Percentiles rank a stretch among this genome's conserved stretches.
Conservation (phyloP, 2,797 vertebrate genomes). For the Tolypeutes matacus region DNA sequence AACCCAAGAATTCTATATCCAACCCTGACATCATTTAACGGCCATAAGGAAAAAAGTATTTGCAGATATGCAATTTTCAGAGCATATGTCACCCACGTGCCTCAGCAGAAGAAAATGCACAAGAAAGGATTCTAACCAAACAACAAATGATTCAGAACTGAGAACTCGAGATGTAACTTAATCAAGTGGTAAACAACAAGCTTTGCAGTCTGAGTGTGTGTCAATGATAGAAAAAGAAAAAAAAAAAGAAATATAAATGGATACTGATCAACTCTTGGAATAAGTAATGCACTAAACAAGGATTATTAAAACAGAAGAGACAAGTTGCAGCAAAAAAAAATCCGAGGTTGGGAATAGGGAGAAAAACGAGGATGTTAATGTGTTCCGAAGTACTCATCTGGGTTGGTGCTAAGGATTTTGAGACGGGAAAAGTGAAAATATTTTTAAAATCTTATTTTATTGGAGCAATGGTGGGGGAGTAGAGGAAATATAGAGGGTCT, state of each 20-base stretch:
- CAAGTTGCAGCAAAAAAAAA: neutral
- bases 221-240: neutral
- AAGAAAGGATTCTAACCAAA: neutral
- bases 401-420: neutral
- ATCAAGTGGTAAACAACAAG: neutral
- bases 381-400: neutral
- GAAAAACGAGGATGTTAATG: neutral
- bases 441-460: constrained; percentile 35
- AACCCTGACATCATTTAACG: neutral
- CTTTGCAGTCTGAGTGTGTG: neutral
- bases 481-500: neutral
- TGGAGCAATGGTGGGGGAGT: neutral
- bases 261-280: neutral
- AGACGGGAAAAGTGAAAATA: neutral
- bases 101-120: constrained; percentile 4
- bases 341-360: neutral
- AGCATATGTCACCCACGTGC: neutral
- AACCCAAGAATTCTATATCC: neutral
- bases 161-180: neutral
- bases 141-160: neutral
- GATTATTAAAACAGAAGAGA: neutral
- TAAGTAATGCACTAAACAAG: neutral
- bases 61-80: neutral
- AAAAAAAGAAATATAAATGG: neutral
- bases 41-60: neutral